These are phyloP conservation scores for Phylloscopus collybita DNA, from an alignment of 2,797 vertebrate genomes.

Conservation along the genomic window DNA sequence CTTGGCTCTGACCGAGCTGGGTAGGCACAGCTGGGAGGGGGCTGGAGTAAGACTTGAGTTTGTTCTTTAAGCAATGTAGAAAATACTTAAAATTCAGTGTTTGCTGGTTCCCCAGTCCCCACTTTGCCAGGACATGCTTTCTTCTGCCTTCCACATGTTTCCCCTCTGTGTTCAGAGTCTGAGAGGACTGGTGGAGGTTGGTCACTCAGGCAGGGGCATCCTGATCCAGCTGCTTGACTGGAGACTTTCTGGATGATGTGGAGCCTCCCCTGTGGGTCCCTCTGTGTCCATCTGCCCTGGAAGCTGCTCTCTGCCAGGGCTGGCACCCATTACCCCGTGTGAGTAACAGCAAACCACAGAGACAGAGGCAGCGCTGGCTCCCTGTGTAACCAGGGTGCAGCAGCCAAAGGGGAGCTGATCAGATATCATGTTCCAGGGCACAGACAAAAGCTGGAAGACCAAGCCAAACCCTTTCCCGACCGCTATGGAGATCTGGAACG, in stretches of 20 bases:
- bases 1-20: rapidly evolving
- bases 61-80: neutral
- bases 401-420: constrained; percentile 6
- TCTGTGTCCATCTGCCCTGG: neutral
- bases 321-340: rapidly evolving
- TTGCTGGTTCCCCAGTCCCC: neutral
- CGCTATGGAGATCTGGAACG: constrained; percentile 92
- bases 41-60: rapidly evolving
- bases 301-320: rapidly evolving
- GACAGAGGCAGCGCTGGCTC: neutral
- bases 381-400: neutral
- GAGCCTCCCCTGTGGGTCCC: neutral
- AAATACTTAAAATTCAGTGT: neutral
- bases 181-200: neutral
- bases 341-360: neutral
- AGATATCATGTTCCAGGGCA: constrained; percentile 84
- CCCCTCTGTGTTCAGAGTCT: rapidly evolving
- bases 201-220: rapidly evolving
- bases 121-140: neutral
- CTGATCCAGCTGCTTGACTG: neutral
- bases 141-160: rapidly evolving
- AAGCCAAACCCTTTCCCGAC: constrained; percentile 88
- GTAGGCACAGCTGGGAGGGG: neutral
- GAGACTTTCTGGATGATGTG: neutral
- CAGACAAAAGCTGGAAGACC: constrained; percentile 94